phyloP scores from a whole-genome alignment of 2,797 vertebrate species.

The Margarornis squamiger region DNA sequence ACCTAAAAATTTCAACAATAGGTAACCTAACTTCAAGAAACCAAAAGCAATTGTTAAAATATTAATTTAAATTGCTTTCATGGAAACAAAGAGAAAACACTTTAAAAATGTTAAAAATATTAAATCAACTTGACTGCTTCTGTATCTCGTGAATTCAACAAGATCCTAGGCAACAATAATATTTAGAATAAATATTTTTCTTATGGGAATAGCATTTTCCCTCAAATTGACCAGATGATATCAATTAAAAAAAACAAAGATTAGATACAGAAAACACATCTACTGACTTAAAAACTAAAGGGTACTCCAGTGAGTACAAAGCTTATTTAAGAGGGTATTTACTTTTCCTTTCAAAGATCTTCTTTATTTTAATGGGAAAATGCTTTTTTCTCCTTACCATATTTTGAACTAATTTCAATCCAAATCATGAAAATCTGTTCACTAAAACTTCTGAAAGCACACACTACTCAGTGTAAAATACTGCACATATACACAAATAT shows the following conservation, averaged over 20 bases:
- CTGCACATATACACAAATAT: neutral
- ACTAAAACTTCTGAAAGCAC: neutral
- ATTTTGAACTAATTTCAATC: neutral
- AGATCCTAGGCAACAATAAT: constrained; percentile 68
- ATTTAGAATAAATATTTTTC: constrained; percentile 67
- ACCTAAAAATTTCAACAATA: neutral
- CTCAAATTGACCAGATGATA: constrained; percentile 59
- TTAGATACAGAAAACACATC: constrained; percentile 25
- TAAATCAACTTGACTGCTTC: constrained; percentile 41
- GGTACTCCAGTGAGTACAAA: neutral
- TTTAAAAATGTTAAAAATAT: constrained; percentile 36
- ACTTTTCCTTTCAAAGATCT: neutral
- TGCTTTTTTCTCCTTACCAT: neutral
- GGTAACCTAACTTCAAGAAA: constrained; percentile 40
- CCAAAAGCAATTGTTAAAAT: constrained; percentile 23
- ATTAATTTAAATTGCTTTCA: constrained; percentile 53
- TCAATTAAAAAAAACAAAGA: constrained; percentile 52
- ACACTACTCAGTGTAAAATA: neutral
- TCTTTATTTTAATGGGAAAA: neutral
- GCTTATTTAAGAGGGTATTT: neutral
- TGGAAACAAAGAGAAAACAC: constrained; percentile 60
- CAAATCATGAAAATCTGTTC: neutral
- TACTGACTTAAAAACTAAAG: neutral
- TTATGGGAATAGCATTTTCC: constrained; percentile 46
- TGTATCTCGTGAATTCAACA: constrained; percentile 48